phyloP scores from a whole-genome alignment of 2,113 vertebrate species.

The Erythrocercus mccallii region DNA sequence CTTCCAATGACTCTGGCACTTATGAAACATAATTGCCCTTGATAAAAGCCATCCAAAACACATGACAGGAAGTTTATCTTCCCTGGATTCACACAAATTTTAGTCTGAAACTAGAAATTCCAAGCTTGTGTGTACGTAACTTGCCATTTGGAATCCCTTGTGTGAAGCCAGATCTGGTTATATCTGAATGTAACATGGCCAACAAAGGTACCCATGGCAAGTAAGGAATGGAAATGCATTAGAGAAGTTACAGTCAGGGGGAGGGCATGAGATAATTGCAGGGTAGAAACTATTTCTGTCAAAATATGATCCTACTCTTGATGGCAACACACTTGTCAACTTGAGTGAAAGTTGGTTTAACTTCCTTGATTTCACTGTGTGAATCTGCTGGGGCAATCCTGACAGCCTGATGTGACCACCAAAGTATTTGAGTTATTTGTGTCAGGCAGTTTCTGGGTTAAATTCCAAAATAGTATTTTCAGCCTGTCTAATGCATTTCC shows the following conservation, averaged over 20 bases:
- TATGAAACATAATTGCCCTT: background rate
- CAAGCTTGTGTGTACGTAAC: accelerated
- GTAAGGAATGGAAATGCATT: background rate
- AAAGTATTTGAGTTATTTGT: background rate
- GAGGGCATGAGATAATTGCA: background rate
- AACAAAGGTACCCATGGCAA: background rate
- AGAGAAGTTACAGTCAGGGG: background rate
- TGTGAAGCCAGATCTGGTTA: background rate
- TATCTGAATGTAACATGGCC: background rate
- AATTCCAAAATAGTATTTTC: background rate
- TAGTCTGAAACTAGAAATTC: background rate
- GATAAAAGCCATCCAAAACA: background rate
- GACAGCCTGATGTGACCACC: background rate
- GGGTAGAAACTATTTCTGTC: background rate
- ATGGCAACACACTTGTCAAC: background rate
- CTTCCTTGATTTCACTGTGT: background rate
- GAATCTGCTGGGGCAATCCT: background rate
- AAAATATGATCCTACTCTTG: background rate
- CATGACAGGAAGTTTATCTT: background rate
- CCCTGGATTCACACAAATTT: background rate
- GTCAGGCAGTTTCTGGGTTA: background rate
- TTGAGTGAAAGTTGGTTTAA: background rate
- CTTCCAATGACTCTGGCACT: background rate
- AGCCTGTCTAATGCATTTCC: background rate
- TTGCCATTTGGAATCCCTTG: background rate